phyloP scores from a whole-genome alignment of 2,113 vertebrate genomes.

The Entelurus aequoreus region DNA sequence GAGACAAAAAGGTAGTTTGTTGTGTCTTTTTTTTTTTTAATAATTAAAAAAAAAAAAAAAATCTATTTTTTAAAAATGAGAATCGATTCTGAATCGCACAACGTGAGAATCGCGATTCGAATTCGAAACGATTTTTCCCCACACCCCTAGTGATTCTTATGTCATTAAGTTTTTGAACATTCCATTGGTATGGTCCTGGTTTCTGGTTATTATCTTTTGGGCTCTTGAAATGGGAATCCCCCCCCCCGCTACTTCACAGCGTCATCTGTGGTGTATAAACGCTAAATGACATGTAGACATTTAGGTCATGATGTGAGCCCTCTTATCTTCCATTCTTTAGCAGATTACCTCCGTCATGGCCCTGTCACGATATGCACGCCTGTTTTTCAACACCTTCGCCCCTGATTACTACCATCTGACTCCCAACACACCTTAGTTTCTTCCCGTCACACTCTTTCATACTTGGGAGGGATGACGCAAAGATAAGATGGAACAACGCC shows the following conservation, averaged over 20 bases:
- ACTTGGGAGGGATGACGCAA: not conserved
- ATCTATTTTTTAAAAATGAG: too few species aligned
- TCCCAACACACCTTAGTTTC: not conserved
- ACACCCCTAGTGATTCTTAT: too few species aligned
- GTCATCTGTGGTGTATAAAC: not conserved
- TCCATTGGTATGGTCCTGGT: too few species aligned
- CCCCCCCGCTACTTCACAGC: not conserved
- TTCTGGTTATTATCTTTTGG: too few species aligned
- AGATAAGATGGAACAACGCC: constrained; percentile 12
- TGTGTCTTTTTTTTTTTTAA: too few species aligned
- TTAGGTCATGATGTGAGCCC: not conserved
- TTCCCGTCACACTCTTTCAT: not conserved
- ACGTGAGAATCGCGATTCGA: too few species aligned
- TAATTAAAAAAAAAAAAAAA: too few species aligned
- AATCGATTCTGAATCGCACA: too few species aligned
- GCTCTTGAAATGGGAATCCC: not conserved
- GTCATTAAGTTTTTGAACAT: too few species aligned
- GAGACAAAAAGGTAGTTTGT: too few species aligned
- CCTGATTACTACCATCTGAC: not conserved
- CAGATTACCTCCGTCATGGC: not conserved
- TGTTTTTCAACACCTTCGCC: constrained; percentile 9
- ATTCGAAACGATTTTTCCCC: too few species aligned
- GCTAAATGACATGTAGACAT: not conserved
- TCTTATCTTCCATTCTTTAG: not conserved
- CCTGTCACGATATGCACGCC: not conserved